Evolutionary conservation across 1,140 invertebrate species (phyloP).

Genomic region (Magallana gigas): DNA sequence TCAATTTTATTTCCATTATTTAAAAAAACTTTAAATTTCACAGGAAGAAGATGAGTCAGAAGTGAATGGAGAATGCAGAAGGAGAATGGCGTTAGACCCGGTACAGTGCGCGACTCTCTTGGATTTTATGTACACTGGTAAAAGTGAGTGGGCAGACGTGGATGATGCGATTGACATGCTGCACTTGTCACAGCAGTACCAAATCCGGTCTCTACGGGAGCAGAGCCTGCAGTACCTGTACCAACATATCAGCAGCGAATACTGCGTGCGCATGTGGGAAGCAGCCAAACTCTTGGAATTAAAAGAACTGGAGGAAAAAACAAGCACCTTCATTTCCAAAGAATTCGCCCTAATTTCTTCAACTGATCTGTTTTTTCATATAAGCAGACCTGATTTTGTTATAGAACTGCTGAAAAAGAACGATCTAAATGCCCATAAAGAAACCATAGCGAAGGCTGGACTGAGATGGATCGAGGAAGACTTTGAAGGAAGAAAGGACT

Average conservation of each 20-base stretch:
- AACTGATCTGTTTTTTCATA: background rate
- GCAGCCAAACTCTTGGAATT: background rate
- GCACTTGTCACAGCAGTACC: background rate
- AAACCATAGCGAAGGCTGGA: constrained; percentile 2
- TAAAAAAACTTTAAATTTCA: background rate
- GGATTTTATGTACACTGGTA: constrained; percentile 2
- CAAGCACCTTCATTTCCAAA: background rate
- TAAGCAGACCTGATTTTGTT: background rate
- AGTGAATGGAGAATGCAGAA: background rate
- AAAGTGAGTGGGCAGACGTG: background rate
- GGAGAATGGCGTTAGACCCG: background rate
- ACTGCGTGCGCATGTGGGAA: background rate
- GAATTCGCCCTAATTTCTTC: background rate
- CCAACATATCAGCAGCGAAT: background rate
- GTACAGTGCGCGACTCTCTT: background rate
- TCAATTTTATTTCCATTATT: no score
- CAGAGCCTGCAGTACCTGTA: background rate
- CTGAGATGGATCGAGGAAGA: background rate
- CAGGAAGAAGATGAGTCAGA: background rate
- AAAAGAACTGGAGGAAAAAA: constrained; percentile 4
- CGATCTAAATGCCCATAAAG: background rate
- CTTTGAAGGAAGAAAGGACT: background rate
- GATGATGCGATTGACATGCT: constrained; percentile 12
- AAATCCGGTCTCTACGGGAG: background rate
- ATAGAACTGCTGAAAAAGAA: background rate